Conservation (phyloP, 92 coral and sea anemone species). For the Montipora capitata region DNA sequence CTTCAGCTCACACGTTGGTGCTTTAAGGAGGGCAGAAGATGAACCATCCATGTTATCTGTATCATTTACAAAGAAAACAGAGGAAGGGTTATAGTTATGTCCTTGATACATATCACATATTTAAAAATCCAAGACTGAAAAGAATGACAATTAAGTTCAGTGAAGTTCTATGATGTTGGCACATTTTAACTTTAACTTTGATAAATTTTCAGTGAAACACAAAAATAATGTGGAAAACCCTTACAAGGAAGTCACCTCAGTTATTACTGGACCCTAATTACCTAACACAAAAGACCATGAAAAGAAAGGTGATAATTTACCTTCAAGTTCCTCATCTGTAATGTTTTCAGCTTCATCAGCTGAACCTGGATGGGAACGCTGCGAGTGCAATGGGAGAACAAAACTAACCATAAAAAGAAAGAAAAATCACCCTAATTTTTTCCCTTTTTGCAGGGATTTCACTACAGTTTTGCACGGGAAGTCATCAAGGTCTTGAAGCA, state of each 20-base stretch:
- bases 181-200: too few relatives aligned
- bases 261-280: not conserved
- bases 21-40: conserved; percentile 71
- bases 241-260: too few relatives aligned
- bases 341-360: conserved; percentile 96
- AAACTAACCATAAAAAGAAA: not conserved
- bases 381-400: not conserved
- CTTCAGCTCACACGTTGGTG: conserved; percentile 89
- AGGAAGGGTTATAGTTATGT: not conserved
- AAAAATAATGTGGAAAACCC: too few relatives aligned
- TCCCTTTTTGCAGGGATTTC: not conserved
- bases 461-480: too few relatives aligned
- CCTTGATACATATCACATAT: not conserved
- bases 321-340: conserved; percentile 92
- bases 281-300: too few relatives aligned
- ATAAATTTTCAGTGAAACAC: too few relatives aligned
- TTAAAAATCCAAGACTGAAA: too few relatives aligned
- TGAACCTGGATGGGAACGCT: conserved; percentile 92
- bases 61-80: conserved; percentile 32
- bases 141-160: too few relatives aligned
- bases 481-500: too few relatives aligned
- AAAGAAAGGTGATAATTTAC: conserved; percentile 21
- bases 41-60: conserved; percentile 87
- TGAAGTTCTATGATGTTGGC: too few relatives aligned
- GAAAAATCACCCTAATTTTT: not conserved